These are phyloP conservation scores for Pangasius sanitwongsei DNA, from an alignment of 2,797 vertebrate species.

Conservation along the genomic window DNA sequence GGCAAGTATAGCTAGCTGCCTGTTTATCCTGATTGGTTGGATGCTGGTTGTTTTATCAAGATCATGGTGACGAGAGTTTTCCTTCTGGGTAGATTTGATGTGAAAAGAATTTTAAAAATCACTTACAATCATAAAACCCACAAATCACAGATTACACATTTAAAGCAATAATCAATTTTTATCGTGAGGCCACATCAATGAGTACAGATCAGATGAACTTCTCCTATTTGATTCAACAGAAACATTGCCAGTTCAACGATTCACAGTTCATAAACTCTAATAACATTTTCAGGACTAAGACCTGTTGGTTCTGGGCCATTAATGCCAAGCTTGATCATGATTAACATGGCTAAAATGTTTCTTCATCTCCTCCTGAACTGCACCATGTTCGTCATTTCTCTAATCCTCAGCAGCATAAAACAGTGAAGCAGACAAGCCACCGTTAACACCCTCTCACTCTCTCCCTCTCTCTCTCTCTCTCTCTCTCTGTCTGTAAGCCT, in stretches of 20 bases:
- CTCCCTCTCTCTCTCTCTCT: conserved; percentile 3
- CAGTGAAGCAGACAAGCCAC: conserved; percentile 50
- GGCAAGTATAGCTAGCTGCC: not conserved
- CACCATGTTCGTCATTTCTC: conserved; percentile 36
- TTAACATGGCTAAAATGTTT: conserved; percentile 11
- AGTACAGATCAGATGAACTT: not conserved
- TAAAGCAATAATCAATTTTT: not conserved
- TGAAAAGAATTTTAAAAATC: not conserved
- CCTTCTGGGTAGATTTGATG: not conserved
- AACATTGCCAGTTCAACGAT: not conserved
- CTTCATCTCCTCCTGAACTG: conserved; percentile 32
- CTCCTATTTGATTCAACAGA: not conserved
- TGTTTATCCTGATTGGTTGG: not conserved
- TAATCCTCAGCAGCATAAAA: conserved; percentile 41
- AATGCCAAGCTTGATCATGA: conserved; percentile 1
- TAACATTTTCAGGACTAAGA: conserved; percentile 1
- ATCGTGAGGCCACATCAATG: not conserved
- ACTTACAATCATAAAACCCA: not conserved
- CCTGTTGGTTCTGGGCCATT: conserved; percentile 12
- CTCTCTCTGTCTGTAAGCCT: conserved; percentile 31
- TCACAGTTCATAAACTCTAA: not conserved
- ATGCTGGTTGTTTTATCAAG: not conserved
- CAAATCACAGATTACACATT: not conserved
- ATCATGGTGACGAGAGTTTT: not conserved
- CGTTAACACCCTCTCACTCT: conserved; percentile 47